Evolutionary conservation across 2,113 vertebrate species (phyloP).

Genomic region (Pipra filicauda): DNA sequence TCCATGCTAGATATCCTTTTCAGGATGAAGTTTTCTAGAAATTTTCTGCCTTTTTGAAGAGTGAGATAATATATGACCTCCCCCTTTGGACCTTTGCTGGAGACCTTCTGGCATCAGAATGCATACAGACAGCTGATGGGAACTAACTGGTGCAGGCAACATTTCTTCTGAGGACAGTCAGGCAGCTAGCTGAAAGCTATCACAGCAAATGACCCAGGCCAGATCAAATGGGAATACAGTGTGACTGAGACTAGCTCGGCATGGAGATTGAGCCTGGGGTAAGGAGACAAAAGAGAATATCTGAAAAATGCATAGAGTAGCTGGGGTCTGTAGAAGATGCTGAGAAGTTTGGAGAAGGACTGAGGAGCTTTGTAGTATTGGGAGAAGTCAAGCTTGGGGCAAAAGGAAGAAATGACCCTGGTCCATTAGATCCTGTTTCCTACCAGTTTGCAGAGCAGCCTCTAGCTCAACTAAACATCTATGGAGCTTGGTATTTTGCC

Average conservation of each 20-base stretch:
- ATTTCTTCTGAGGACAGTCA: neutral
- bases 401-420: neutral
- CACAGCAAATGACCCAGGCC: neutral
- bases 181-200: neutral
- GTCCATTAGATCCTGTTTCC: neutral
- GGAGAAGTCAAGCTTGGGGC: neutral
- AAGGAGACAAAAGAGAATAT: neutral
- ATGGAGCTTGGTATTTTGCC: neutral
- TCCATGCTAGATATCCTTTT: neutral
- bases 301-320: neutral
- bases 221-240: fast-evolving
- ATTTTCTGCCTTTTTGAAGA: neutral
- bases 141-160: neutral
- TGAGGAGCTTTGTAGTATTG: neutral
- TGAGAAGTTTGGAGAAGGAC: neutral
- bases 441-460: neutral
- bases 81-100: neutral
- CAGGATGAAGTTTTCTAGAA: neutral
- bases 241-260: neutral
- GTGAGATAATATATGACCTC: fast-evolving
- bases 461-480: neutral
- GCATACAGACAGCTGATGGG: neutral
- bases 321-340: neutral
- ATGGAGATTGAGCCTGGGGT: neutral
- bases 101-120: neutral